Evolutionary conservation across 2,888 invertebrate genomes (phyloP).

Genomic region (Tenodera sinensis): DNA sequence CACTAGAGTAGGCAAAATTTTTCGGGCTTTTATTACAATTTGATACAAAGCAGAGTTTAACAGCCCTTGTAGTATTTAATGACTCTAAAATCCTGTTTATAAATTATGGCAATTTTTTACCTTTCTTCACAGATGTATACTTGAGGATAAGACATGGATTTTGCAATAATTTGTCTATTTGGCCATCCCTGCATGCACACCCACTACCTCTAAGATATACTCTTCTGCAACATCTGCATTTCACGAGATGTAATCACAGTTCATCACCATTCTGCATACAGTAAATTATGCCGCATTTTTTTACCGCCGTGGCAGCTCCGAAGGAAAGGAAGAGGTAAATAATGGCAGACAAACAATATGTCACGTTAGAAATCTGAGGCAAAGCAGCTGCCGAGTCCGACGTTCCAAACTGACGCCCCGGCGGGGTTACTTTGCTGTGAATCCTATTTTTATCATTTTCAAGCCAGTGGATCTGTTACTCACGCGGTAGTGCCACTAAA

Average conservation of each 20-base stretch:
- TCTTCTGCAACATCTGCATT: neutral
- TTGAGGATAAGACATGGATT: too few relatives aligned
- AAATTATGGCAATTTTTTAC: too few relatives aligned
- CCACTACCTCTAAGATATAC: neutral
- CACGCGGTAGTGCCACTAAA: too few relatives aligned
- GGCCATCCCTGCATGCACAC: neutral
- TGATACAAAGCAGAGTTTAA: too few relatives aligned
- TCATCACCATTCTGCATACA: neutral
- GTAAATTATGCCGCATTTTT: neutral
- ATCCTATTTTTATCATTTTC: neutral
- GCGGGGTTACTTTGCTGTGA: neutral
- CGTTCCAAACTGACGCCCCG: neutral
- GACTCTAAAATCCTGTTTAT: too few relatives aligned
- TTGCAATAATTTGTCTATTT: neutral
- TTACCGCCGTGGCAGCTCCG: neutral
- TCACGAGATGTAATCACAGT: neutral
- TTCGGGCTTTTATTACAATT: too few relatives aligned
- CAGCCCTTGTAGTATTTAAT: too few relatives aligned
- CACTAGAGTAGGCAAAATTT: too few relatives aligned
- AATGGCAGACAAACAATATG: constrained; percentile 1
- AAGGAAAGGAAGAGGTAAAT: constrained; percentile 4
- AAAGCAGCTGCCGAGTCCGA: neutral
- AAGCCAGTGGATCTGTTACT: neutral
- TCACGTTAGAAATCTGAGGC: neutral
- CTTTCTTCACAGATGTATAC: too few relatives aligned